Conservation (phyloP, 2,113 vertebrate genomes). For the Terrapene triunguis region DNA sequence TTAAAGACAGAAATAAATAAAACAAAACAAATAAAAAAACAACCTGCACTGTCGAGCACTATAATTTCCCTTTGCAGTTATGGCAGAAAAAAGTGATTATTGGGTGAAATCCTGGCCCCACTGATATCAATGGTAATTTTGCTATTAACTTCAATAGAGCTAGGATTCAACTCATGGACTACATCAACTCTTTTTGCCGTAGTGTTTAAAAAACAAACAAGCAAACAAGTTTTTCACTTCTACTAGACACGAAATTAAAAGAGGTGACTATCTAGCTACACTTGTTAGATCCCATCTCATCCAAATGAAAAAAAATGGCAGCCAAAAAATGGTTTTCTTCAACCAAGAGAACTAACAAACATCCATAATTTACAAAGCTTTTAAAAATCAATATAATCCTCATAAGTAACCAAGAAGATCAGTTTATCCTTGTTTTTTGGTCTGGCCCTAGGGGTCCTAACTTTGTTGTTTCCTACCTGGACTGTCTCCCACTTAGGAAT, state of each 20-base stretch:
- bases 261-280: not conserved
- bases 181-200: slow-evolving; percentile 24
- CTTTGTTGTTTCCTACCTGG: not conserved
- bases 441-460: not conserved
- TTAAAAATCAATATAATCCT: not conserved
- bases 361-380: not conserved
- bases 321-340: not conserved
- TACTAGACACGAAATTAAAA: slow-evolving; percentile 2
- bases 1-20: slow-evolving; percentile 15
- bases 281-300: not conserved
- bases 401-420: not conserved
- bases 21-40: not conserved
- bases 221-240: slow-evolving; percentile 26
- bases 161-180: not conserved
- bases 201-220: slow-evolving; percentile 9
- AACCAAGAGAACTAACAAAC: not conserved
- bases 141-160: not conserved
- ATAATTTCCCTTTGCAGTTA: not conserved
- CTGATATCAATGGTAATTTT: not conserved
- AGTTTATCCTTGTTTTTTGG: not conserved
- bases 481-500: not conserved
- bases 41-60: not conserved
- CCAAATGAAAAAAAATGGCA: not conserved
- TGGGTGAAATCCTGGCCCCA: not conserved
- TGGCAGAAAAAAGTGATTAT: not conserved